Conservation (phyloP, 2,888 invertebrate genomes). For the Pyralis farinalis region DNA sequence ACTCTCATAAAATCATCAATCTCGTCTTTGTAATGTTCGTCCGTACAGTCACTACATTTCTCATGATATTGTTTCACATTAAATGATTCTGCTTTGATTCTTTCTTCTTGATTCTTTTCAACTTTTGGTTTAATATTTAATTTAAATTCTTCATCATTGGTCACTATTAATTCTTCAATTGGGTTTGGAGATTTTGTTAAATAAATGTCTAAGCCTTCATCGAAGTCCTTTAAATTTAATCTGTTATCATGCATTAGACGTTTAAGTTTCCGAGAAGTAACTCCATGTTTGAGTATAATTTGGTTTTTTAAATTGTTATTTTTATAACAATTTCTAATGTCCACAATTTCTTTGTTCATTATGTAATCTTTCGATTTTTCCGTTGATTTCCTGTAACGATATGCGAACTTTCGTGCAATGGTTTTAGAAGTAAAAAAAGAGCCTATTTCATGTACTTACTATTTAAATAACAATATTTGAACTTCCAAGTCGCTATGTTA, state of each 20-base stretch:
- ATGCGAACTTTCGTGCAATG: too few species aligned
- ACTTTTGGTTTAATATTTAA: constrained; percentile 35
- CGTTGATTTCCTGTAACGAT: constrained; percentile 40
- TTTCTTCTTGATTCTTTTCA: constrained; percentile 24
- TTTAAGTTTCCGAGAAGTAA: constrained; percentile 26
- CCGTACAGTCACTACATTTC: constrained; percentile 15
- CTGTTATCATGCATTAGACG: constrained; percentile 5
- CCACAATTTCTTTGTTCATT: constrained; percentile 50
- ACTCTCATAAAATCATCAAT: constrained; percentile 31
- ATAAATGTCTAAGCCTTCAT: constrained; percentile 32
- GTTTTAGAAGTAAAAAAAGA: too few species aligned
- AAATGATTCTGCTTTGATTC: constrained; percentile 11
- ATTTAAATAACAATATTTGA: too few species aligned
- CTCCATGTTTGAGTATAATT: constrained; percentile 38
- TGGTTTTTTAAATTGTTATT: constrained; percentile 51
- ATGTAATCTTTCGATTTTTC: constrained; percentile 41
- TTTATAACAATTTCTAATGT: constrained; percentile 48
- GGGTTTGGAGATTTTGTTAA: constrained; percentile 34
- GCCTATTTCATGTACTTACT: too few species aligned
- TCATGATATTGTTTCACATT: not conserved
- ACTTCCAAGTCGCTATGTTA: too few species aligned
- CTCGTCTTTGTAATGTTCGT: constrained; percentile 24
- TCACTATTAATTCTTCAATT: constrained; percentile 37
- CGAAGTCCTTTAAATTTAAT: constrained; percentile 28
- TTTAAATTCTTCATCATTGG: constrained; percentile 47